Conservation (phyloP, 2,888 invertebrate genomes). For the Ecdyonurus torrentis region DNA sequence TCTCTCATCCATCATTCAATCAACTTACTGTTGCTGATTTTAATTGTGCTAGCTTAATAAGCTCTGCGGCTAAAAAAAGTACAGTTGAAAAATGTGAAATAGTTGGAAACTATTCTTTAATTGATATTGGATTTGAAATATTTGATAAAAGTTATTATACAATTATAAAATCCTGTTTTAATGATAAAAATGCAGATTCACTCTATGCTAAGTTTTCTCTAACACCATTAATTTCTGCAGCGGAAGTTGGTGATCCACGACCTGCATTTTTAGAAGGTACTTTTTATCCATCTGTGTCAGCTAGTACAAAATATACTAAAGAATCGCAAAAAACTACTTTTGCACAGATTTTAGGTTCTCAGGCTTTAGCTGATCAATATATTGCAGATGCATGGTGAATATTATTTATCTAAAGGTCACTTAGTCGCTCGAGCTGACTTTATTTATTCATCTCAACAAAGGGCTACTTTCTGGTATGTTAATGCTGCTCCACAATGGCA, state of each 20-base stretch:
- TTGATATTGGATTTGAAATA: background rate
- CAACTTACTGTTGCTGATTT: background rate
- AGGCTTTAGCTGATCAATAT: too few species aligned
- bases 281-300: background rate
- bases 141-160: background rate
- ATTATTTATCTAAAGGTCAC: constrained; percentile 39
- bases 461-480: constrained; percentile 41
- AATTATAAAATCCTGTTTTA: background rate
- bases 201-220: background rate
- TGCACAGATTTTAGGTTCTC: background rate
- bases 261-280: background rate
- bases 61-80: background rate
- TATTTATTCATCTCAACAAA: constrained; percentile 38
- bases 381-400: too few species aligned
- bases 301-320: background rate
- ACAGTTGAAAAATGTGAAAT: background rate
- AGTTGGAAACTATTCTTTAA: background rate
- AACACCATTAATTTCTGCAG: background rate
- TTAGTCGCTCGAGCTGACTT: constrained; percentile 43
- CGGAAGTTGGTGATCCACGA: background rate
- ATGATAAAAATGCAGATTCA: background rate
- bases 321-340: background rate
- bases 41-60: background rate
- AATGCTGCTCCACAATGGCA: constrained; percentile 54
- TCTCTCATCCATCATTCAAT: background rate